A percentile compares a stretch with the other conserved stretches of the same genome.
Evolutionary conservation across 2,113 vertebrate genomes (phyloP).

Genomic region (Mixornis gularis): DNA sequence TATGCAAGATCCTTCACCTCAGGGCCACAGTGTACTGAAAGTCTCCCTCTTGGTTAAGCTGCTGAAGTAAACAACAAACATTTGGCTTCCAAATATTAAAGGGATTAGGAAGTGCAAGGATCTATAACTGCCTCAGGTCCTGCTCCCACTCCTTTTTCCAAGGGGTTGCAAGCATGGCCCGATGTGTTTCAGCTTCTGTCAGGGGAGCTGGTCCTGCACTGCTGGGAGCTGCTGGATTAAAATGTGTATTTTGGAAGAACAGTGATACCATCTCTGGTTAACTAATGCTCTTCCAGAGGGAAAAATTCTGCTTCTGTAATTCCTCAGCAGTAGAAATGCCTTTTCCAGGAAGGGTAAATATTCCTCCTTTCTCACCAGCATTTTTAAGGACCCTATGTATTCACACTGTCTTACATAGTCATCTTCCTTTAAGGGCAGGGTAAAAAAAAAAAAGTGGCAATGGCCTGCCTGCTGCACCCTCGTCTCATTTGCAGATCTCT

Average conservation of each 20-base stretch:
- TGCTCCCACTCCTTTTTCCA: neutral
- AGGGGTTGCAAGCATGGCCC: neutral
- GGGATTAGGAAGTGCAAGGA: neutral
- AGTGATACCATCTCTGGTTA: neutral
- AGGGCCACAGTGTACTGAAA: neutral
- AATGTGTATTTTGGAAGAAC: neutral
- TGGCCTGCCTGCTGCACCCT: neutral
- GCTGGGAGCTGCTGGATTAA: neutral
- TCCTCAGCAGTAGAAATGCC: neutral
- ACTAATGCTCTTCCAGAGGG: neutral
- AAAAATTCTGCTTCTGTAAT: neutral
- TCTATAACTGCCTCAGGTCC: neutral
- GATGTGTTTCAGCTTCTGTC: neutral
- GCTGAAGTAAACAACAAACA: neutral
- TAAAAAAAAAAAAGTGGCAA: neutral
- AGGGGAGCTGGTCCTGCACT: neutral
- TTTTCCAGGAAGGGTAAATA: neutral
- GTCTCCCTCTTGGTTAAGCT: neutral
- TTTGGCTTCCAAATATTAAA: neutral
- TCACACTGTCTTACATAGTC: neutral
- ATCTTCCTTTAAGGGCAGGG: neutral
- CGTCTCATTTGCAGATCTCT: neutral
- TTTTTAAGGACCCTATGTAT: neutral
- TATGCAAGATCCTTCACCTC: neutral
- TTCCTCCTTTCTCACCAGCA: neutral